Evolutionary conservation across 2,113 vertebrate genomes (phyloP), one percentile per base, ranked within the genome.

Genomic region (Lepidothrix coronata): DNA sequence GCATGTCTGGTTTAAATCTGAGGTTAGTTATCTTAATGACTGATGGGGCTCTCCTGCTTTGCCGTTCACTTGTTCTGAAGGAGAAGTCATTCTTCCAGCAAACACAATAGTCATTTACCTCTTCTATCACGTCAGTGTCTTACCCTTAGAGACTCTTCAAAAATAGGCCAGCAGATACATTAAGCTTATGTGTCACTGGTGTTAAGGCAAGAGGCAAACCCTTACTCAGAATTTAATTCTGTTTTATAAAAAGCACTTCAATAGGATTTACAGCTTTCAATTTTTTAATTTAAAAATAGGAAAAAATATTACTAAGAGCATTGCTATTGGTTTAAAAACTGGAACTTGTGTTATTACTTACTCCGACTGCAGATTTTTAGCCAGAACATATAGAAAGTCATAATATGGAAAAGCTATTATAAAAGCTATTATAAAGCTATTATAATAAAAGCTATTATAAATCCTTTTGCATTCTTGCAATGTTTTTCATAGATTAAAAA

Each of bases 161-260:
- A 94, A 94, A 58, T 88, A 92, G 91, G 93, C 89, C 91, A 93
- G 71, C 75, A 86, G 70, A 62, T 58, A 81, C 5, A 4, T 49
- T 74, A 88, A 93, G 67, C 81, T 91, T 77, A 54, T 75, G 33
- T 81, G 61, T 72, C 62, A 72, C 58, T 48, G 52, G 70, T 44
- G 78, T 78, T 48, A 82, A 87, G 48, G 77, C 39, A 93, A 77
- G 61, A 91, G 30, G 70, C 61, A 93, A 96, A 75, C 43, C 52
- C 52, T 78, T 31, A 33, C 21, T 87, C 55, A 33, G 74, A 85
- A 94, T 93, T 39, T 39, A 76, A 90, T 67, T 92, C 44, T 77
- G 6, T 43, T 71, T 93, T 66, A 86, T 35, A 35, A 75, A 83
- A 91, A 83, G 12, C 57, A 87, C 30, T 31, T 76, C 48, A 68